phyloP scores from a whole-genome alignment of 2,797 vertebrate genomes.

The Synanceia verrucosa region DNA sequence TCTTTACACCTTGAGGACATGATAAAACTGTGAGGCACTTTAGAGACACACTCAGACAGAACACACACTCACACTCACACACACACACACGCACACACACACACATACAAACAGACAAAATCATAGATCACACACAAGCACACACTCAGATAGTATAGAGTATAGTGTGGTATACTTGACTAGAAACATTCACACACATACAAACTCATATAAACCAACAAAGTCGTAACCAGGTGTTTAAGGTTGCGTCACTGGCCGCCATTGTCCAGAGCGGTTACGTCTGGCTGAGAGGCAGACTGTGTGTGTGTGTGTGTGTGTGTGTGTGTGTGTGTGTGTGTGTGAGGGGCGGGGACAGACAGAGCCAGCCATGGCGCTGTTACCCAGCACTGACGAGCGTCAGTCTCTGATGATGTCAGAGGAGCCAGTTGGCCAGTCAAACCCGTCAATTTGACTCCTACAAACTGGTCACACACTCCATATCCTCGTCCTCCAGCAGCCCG shows the following conservation, averaged over 20 bases:
- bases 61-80: slow-evolving; percentile 76
- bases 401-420: slow-evolving; percentile 68
- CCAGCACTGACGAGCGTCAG: slow-evolving; percentile 68
- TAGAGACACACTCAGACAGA: slow-evolving; percentile 97
- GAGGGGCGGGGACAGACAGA: slow-evolving; percentile 71
- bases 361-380: slow-evolving; percentile 57
- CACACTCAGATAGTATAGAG: slow-evolving; percentile 68
- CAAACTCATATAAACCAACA: slow-evolving; percentile 71
- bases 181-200: slow-evolving; percentile 78
- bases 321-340: slow-evolving; percentile 35
- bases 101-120: slow-evolving; percentile 62
- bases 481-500: slow-evolving; percentile 84
- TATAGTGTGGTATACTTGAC: slow-evolving; percentile 72
- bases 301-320: slow-evolving; percentile 47
- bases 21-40: slow-evolving; percentile 99
- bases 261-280: slow-evolving; percentile 68
- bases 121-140: slow-evolving; percentile 72
- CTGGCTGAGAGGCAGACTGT: slow-evolving; percentile 70
- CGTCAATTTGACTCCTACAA: slow-evolving; percentile 85
- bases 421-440: slow-evolving; percentile 62
- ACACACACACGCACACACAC: slow-evolving; percentile 69
- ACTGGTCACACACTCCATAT: slow-evolving; percentile 93
- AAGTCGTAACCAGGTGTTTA: slow-evolving; percentile 71
- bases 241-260: slow-evolving; percentile 79
- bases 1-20: slow-evolving; percentile 88